These are phyloP conservation scores for Drosophila paracracens DNA, from an alignment of 2,888 invertebrate species.

Conservation along the genomic window DNA sequence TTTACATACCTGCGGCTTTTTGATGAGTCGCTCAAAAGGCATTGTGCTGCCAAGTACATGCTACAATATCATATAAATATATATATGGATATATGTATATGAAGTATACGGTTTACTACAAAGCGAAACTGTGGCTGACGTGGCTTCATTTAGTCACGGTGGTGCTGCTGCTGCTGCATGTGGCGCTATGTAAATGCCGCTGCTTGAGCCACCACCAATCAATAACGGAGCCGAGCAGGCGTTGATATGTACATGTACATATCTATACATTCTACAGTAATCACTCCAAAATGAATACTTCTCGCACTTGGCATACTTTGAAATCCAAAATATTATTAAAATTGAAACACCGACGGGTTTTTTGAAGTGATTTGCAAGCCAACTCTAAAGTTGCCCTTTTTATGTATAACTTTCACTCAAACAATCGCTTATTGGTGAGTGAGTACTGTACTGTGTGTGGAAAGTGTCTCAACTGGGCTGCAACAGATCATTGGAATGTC, in stretches of 20 bases:
- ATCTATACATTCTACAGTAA: not conserved
- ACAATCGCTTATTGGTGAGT: not conserved
- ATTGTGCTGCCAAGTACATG: slow-evolving; percentile 34
- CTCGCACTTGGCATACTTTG: not conserved
- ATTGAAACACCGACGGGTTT: not conserved
- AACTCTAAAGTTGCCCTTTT: not conserved
- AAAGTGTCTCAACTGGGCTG: slow-evolving; percentile 35
- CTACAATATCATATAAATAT: not conserved
- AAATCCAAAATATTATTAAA: not conserved
- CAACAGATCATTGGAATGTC: slow-evolving; percentile 56
- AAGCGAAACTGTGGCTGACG: slow-evolving; percentile 15
- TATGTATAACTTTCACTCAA: not conserved
- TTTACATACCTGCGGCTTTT: slow-evolving; percentile 76
- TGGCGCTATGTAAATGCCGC: slow-evolving; percentile 13
- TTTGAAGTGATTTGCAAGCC: not conserved
- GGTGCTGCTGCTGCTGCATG: not conserved
- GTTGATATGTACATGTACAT: not conserved
- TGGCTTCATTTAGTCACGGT: slow-evolving; percentile 8
- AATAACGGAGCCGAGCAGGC: not conserved
- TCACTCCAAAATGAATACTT: not conserved
- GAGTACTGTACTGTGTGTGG: slow-evolving; percentile 15
- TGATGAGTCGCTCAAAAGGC: slow-evolving; percentile 71
- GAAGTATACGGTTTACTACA: slow-evolving; percentile 2
- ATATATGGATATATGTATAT: not conserved
- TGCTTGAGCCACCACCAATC: slow-evolving; percentile 11